Evolutionary conservation across 2,888 invertebrate species (phyloP), one percentile per base, ranked within the genome.

Genomic region (Glyphotaelius pellucidus): DNA sequence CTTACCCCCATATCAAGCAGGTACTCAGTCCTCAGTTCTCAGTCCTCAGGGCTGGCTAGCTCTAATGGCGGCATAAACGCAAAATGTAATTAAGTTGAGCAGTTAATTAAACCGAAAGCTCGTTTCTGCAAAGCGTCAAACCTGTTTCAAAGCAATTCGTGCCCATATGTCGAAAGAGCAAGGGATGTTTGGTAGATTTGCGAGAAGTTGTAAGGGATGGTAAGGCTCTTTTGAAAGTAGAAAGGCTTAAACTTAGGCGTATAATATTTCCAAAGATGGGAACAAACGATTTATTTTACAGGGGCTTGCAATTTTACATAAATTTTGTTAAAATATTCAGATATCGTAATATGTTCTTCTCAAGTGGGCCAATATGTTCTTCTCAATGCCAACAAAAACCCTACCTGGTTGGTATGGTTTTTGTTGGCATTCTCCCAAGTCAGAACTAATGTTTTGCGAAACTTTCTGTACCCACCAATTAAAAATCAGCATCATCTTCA

Each of bases 1-100:
- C 67, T 19, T 67, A 67, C 67, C 67, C 52, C 52, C 19, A 0
- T 19, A 14, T 25, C 67, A 42, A 42, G 42, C 7, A 4, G 67
- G 67, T 67, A 25, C 47, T 15, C 15, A 15, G 47, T 15, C 14
- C 52, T 19, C 19, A 15, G 47, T 15, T 2, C 52, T 19, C 19
- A 67, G 67, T 67, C 67, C 67, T 67, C 67, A 67, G 67, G 67
- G 67, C n/a, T 67, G 67, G 67, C 67, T 67, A 67, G 67, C 79
- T 90, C 93, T 93, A 93, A 93, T 93, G 92, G 92, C 90, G 93
- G 90, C 91, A 93, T 93, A 93, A 93, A 93, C 93, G 93, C 86
- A 87, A 90, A 90, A 90, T 92, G 93, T 93, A 93, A 93, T 93
- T 93, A 93, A 92, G 92, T 91, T 89, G 91, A 90, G 91, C 93